Evolutionary conservation across 2,797 vertebrate species (phyloP), one percentile per base, ranked within the genome.

Genomic region (Dromococcyx pavoninus): DNA sequence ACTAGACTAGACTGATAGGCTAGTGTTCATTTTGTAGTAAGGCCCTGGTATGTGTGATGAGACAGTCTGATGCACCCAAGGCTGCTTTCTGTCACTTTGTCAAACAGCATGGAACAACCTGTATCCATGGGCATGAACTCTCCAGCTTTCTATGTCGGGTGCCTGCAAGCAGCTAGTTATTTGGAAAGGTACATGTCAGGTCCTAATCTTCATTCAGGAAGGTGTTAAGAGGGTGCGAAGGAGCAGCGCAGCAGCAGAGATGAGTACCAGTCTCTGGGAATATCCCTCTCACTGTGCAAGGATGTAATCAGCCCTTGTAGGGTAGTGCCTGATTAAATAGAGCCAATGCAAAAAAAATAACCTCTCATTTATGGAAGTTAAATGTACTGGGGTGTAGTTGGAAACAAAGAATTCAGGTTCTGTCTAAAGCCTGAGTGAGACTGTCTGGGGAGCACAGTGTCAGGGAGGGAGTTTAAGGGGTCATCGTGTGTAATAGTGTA

Each of bases 401-500:
- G 37, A 37, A 91, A 41, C 5, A 12, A 74, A 51, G 56, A 41
- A 18, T 33, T 81, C 21, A 27, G 22, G 11, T 75, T 75, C 33
- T 82, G 46, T 43, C 33, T 76, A 9, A 33, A 58, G 28, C 19
- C 41, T 50, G 8, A 37, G 30, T n/a, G 70, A 74, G 33, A 21
- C 54, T 53, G 11, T 33, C 13, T 48, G 33, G 66, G 56, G n/a
- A 57, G 13, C 17, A 43, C 33, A 32, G 17, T 37, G 33, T 57
- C 32, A 8, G 58, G 30, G 54, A 72, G 23, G 44, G 53, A 57
- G 16, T 62, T 61, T 4, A 3, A 51, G 86, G 32, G 17, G 17
- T 44, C 11, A 1, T 65, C 1, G 0, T 33, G 25, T 33, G 56
- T 56, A 30, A 19, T 81, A 1, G 0, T 23, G 24, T 73, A 65